phyloP scores from a whole-genome alignment of 2,888 invertebrate genomes.

The Trachelus stipa region DNA sequence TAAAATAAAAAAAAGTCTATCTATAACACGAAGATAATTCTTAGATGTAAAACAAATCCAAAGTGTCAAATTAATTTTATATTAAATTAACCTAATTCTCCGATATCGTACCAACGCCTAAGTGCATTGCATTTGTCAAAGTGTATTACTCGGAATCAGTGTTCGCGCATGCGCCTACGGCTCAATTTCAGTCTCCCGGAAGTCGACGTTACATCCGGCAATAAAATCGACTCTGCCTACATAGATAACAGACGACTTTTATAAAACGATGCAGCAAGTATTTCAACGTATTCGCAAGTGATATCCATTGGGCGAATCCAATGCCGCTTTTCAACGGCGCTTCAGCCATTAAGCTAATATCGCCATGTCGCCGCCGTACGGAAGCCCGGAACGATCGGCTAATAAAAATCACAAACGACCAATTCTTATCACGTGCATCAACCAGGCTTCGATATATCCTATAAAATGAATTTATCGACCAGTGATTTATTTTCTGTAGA shows the following conservation, averaged over 20 bases:
- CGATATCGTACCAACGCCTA: neutral
- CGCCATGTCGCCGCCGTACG: neutral
- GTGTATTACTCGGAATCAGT: neutral
- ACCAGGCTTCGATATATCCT: neutral
- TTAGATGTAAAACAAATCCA: neutral
- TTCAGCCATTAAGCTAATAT: neutral
- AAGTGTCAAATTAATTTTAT: neutral
- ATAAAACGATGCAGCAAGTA: neutral
- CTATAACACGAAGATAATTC: neutral
- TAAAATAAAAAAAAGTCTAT: neutral
- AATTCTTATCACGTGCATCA: neutral
- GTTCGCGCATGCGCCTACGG: neutral
- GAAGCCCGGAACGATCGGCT: neutral
- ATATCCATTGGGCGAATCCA: neutral
- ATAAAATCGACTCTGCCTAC: neutral
- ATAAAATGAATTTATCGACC: neutral
- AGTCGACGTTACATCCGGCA: neutral
- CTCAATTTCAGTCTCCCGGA: neutral
- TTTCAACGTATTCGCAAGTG: neutral
- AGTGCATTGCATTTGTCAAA: neutral
- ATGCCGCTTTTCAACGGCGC: no score
- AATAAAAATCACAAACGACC: neutral
- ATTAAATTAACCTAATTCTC: neutral
- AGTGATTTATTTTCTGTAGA: neutral
- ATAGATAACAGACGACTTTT: neutral